A percentile compares a stretch with the other conserved stretches of the same genome.
phyloP scores from a whole-genome alignment of 2,113 vertebrate species.

The Dermatemys mawii region DNA sequence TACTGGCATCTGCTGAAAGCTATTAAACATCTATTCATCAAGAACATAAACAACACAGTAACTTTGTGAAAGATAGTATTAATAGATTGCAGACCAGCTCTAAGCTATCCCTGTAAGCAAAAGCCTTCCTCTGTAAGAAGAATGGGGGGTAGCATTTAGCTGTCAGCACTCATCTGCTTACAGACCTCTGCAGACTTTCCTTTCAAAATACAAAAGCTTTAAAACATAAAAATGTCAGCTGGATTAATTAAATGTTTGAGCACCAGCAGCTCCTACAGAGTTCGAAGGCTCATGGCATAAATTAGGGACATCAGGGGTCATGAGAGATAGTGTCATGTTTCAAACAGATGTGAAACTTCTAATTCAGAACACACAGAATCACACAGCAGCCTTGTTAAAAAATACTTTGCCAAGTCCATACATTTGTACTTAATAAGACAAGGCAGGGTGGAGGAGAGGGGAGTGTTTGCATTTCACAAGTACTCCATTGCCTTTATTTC shows the following conservation, averaged over 20 bases:
- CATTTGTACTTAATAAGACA: not conserved
- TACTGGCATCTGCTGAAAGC: conserved; percentile 73
- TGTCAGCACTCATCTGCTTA: conserved; percentile 54
- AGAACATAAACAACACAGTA: conserved; percentile 57
- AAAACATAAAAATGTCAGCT: conserved; percentile 61
- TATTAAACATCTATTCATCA: not conserved
- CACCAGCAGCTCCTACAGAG: conserved; percentile 50
- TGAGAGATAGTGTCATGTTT: conserved; percentile 49
- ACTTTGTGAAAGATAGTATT: conserved; percentile 77
- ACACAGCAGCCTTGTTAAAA: not conserved
- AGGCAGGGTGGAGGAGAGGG: not conserved
- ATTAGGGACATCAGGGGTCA: conserved; percentile 9
- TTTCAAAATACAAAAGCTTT: conserved; percentile 45
- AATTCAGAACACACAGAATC: not conserved
- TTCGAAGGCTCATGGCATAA: conserved; percentile 12
- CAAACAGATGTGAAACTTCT: conserved; percentile 55
- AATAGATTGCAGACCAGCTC: conserved; percentile 78
- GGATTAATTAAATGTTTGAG: conserved; percentile 70
- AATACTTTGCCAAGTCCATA: not conserved
- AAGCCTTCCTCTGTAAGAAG: conserved; percentile 4
- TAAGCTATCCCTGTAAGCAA: conserved; percentile 61
- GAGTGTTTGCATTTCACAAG: not conserved
- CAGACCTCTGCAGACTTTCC: conserved; percentile 58
- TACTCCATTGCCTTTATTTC: not conserved
- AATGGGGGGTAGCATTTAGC: not conserved